Base-by-base conservation (phyloP, 2,113 vertebrate genomes). In the Mormyrus lacerda region DNA sequence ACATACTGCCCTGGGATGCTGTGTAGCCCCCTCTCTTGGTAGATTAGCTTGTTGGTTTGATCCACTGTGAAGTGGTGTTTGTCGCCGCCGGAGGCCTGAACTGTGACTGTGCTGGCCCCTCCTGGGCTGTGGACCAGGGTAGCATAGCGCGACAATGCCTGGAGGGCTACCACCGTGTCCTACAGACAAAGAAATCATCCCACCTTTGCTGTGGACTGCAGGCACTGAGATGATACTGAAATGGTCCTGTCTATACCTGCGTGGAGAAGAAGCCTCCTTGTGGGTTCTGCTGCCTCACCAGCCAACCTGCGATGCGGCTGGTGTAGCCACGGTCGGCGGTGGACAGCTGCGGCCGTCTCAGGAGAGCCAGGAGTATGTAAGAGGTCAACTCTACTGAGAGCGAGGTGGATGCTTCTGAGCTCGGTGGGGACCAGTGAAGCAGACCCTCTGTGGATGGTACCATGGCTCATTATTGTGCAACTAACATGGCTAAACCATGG, bases 211-310 rank as follows among this genome's bases (percentile, higher is more conserved):
- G 44, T 17, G 50, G 13, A 35, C 27, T 53, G n/a, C 50, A n/a
- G 50, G n/a, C n/a, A n/a, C 50, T 21, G 2, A 35, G 61, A 45
- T 88, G 89, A 31, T 8, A 47, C 44, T 4, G 21, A 47, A 44
- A 84, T 0, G 6, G 55, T 9, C 15, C 89, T 53, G 44, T 47
- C 51, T 3, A 9, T 89, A 98, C 97, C 97, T 96, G 96, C 0
- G 96, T 97, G 48, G 96, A 97, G 21, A 94, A 95, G 92, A 97
- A 97, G 51, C 97, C 96, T 92, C 97, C 97, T 0, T 94, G 95
- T 13, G 95, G 73, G 89, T 97, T 97, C 92, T 97, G 96, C 91
- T 97, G 95, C 2, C 19, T 87, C 6, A 94, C 91, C 61, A 97
- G 89, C 97, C 97, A 97, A 13, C 93, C 93, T 42, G 96, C 94